These are phyloP conservation scores for Myiozetetes cayanensis DNA, from an alignment of 2,113 vertebrate genomes.

Conservation along the genomic window DNA sequence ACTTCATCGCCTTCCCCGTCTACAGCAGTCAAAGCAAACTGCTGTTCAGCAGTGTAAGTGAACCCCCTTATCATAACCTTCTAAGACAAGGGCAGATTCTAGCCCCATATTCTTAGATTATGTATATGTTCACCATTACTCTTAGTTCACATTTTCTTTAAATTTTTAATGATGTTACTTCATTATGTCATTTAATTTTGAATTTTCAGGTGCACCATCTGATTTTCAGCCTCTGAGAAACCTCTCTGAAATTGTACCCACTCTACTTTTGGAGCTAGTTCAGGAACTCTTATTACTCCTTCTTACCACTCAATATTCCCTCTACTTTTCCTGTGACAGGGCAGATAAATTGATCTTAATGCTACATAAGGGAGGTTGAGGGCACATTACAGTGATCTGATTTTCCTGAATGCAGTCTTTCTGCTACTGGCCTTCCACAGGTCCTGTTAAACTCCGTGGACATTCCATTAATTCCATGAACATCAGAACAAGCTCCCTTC, in stretches of 20 bases:
- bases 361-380: neutral
- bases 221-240: neutral
- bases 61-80: neutral
- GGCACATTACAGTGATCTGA: neutral
- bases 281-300: neutral
- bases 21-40: neutral
- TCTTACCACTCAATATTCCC: neutral
- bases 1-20: neutral
- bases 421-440: neutral
- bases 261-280: neutral
- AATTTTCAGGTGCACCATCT: neutral
- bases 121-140: neutral
- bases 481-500: neutral
- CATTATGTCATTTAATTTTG: neutral
- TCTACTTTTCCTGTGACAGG: neutral
- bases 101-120: neutral
- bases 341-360: slow-evolving; percentile 22
- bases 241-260: neutral
- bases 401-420: neutral
- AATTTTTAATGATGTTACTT: neutral
- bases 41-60: neutral
- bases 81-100: neutral
- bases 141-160: neutral
- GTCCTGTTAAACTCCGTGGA: neutral
- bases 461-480: neutral